Evolutionary conservation across 2,888 invertebrate species (phyloP), one percentile per base, ranked within the genome.

Genomic region (Ennomos fuscantarius): DNA sequence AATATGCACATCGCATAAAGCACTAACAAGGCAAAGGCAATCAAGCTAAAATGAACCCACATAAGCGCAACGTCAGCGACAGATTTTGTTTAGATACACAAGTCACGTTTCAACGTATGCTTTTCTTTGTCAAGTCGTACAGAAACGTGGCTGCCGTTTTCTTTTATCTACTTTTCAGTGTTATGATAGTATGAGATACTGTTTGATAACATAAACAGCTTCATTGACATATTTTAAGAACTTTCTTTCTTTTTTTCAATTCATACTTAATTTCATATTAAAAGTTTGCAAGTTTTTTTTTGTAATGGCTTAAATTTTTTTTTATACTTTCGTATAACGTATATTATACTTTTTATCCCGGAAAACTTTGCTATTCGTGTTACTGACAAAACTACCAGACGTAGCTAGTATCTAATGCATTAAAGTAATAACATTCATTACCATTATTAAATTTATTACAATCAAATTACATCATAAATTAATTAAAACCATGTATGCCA

Each of bases 1-100:
- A 72, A 74, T 74, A 75, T 78, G 72, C 74, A 68, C 54, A 59
- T 61, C 55, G 61, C 59, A 67, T 58, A 66, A 53, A 54, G 58
- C 52, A 62, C 56, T 68, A 70, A 72, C 68, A 61, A 68, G 61
- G 63, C 63, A 61, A 63, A 69, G 69, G 65, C 70, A 73, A 74
- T 76, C 67, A 66, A 64, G 63, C 55, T 55, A 46, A 52, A 58
- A 53, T 52, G 58, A 44, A 61, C 24, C 24, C 58, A 54, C 41
- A 54, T 52, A 50, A 52, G 46, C 31, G 9, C 15, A 43, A 43
- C 40, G 53, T 49, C 60, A 57, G 57, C 55, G 53, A 51, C 32
- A 45, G 40, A 57, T 55, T 51, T 43, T 55, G 41, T 48, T 57
- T 48, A 55, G 46, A 42, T 57, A 52, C 47, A 52, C 55, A 46